Conservation (phyloP, 2,888 invertebrate genomes). For the Polyploca ridens region DNA sequence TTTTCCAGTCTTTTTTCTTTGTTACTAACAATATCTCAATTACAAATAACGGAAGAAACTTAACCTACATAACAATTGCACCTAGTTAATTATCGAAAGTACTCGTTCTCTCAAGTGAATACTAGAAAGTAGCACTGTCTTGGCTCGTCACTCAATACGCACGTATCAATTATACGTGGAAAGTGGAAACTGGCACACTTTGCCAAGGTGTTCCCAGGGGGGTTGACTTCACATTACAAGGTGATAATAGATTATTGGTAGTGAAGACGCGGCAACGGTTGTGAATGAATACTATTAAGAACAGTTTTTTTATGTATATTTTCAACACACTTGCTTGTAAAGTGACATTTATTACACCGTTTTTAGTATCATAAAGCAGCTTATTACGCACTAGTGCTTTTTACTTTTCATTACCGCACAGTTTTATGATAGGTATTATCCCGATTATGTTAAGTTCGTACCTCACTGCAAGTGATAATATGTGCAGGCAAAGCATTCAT, state of each 20-base stretch:
- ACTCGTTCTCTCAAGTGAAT: neutral
- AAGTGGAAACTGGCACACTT: conserved; percentile 54
- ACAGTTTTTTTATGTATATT: no score
- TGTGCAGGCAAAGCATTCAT: no score
- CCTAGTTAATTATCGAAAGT: conserved; percentile 7
- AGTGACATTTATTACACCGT: no score
- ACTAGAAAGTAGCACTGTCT: conserved; percentile 17
- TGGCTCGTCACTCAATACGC: conserved; percentile 37
- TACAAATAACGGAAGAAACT: neutral
- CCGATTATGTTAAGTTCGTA: no score
- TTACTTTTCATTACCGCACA: no score
- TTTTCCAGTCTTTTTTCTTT: no score
- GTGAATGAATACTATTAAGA: no score
- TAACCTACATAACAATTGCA: conserved; percentile 12
- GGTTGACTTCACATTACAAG: neutral
- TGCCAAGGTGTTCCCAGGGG: conserved; percentile 4
- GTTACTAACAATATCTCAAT: neutral
- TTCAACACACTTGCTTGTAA: no score
- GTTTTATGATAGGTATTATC: no score
- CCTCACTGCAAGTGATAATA: no score
- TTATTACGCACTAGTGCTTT: no score
- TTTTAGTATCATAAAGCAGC: no score
- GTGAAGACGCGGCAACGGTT: neutral
- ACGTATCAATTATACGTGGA: conserved; percentile 56
- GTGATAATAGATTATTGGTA: neutral